These are phyloP conservation scores for Trachemys scripta DNA, from an alignment of 2,113 vertebrate genomes.

Conservation along the genomic window DNA sequence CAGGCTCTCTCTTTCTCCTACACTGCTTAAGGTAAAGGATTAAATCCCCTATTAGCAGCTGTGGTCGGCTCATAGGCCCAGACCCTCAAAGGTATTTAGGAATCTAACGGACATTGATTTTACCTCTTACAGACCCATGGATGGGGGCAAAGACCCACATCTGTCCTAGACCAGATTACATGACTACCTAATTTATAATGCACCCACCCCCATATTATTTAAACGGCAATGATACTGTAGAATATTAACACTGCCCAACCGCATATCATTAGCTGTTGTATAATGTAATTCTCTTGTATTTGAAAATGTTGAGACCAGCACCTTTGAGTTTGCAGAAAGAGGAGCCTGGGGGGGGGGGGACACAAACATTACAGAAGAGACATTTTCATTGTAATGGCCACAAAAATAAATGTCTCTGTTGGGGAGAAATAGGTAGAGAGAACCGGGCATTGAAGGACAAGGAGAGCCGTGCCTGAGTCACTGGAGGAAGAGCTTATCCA, in stretches of 20 bases:
- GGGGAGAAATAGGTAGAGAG: not conserved
- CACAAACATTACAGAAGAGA: not conserved
- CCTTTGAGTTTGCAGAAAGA: not conserved
- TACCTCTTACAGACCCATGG: no score
- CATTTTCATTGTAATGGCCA: not conserved
- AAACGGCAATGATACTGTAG: accelerated
- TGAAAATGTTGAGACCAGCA: not conserved
- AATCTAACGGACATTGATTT: no score
- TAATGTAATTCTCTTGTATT: not conserved
- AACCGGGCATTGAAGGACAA: not conserved
- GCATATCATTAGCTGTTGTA: not conserved
- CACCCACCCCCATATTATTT: not conserved
- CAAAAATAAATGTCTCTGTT: not conserved
- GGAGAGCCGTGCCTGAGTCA: not conserved
- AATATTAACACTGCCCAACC: not conserved
- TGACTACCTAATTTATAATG: not conserved
- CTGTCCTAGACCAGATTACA: accelerated
- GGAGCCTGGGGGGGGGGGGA: not conserved
- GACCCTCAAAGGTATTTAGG: no score
- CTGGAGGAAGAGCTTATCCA: not conserved
- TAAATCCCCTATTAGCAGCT: not conserved
- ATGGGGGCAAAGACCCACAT: not conserved
- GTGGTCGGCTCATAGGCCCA: not conserved
- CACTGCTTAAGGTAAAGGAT: not conserved
- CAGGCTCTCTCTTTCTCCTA: no score